These are phyloP conservation scores for Mandrillus leucophaeus DNA, from an alignment of 2,113 vertebrate species.

Conservation along the genomic window DNA sequence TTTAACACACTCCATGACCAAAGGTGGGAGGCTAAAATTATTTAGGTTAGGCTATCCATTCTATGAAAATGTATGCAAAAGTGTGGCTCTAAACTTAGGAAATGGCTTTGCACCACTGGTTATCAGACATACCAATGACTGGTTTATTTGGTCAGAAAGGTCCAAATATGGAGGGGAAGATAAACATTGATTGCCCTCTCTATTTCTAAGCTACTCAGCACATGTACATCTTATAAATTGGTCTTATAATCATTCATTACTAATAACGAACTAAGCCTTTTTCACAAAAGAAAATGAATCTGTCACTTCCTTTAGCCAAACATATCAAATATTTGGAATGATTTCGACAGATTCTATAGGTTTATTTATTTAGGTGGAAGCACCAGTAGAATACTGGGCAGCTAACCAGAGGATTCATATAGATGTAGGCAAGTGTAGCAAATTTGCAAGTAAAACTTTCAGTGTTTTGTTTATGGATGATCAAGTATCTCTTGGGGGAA, in stretches of 20 bases:
- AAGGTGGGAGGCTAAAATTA: background rate
- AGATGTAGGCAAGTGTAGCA: background rate
- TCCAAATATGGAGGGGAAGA: background rate
- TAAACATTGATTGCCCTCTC: background rate
- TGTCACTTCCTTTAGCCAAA: background rate
- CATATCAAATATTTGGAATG: background rate
- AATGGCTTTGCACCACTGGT: background rate
- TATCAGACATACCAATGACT: background rate
- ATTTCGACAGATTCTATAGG: background rate
- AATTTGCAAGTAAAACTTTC: background rate
- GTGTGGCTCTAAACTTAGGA: background rate
- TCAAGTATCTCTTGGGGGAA: background rate
- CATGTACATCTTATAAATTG: background rate
- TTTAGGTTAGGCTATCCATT: background rate
- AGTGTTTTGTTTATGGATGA: background rate
- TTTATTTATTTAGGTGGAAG: background rate
- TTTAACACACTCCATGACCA: background rate
- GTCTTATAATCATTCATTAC: background rate
- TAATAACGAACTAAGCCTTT: background rate
- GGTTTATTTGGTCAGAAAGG: background rate
- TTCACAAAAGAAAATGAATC: background rate
- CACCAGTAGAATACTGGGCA: background rate
- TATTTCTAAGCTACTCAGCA: background rate
- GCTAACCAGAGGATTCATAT: background rate
- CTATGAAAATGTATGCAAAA: background rate